These are phyloP conservation scores for Standfussiana lucernea DNA, from an alignment of 2,888 invertebrate species.

Conservation along the genomic window DNA sequence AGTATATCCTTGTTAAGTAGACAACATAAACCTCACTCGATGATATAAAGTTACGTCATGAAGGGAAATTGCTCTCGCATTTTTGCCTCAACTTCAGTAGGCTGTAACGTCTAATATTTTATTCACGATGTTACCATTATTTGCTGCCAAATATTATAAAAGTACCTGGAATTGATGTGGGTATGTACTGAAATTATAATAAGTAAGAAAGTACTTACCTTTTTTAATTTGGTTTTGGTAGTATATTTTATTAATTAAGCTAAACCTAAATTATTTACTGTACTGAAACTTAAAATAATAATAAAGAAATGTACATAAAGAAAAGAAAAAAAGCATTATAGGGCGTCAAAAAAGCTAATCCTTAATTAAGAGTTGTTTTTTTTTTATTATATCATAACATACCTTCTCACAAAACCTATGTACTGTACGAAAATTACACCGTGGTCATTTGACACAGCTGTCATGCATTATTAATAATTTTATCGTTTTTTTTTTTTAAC, in stretches of 20 bases:
- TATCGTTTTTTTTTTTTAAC: too few relatives aligned
- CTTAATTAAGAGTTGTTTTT: too few relatives aligned
- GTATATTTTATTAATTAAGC: too few relatives aligned
- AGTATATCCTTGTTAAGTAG: conserved; percentile 39
- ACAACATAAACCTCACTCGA: conserved; percentile 47
- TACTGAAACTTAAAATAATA: too few relatives aligned
- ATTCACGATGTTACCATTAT: conserved; percentile 49
- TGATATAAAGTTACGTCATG: conserved; percentile 46
- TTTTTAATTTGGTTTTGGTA: not conserved
- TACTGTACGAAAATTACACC: not conserved
- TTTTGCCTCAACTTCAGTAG: conserved; percentile 29
- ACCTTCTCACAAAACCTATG: too few relatives aligned
- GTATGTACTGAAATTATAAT: conserved; percentile 6
- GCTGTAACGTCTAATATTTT: conserved; percentile 41
- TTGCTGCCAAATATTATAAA: conserved; percentile 40
- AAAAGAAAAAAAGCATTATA: too few relatives aligned
- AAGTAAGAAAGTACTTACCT: not conserved
- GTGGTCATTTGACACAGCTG: too few relatives aligned
- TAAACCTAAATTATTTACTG: too few relatives aligned
- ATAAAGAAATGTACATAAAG: too few relatives aligned
- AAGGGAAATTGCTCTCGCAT: conserved; percentile 52
- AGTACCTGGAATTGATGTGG: conserved; percentile 27
- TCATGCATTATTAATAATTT: too few relatives aligned
- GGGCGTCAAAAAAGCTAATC: too few relatives aligned
- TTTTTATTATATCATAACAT: too few relatives aligned